Conservation (phyloP, 1,140 invertebrate genomes). For the Brachionus calyciflorus region DNA sequence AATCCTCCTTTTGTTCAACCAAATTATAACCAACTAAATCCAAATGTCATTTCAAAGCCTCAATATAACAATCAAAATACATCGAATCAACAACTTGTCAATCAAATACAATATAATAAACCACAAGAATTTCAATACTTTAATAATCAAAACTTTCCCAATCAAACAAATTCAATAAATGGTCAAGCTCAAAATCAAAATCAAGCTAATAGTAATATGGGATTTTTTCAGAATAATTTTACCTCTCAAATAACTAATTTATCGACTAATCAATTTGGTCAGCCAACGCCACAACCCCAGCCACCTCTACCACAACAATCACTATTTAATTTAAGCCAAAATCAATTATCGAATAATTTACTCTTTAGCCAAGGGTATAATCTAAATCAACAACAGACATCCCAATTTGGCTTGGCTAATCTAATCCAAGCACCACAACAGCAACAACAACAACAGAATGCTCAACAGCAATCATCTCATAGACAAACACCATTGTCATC, state of each 20-base stretch:
- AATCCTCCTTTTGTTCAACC: background rate
- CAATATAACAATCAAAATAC: background rate
- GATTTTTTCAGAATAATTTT: slow-evolving; percentile 6
- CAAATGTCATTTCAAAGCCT: background rate
- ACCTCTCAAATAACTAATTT: slow-evolving; percentile 4
- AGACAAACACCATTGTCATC: background rate
- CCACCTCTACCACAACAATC: background rate
- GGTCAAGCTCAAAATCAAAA: too few species aligned
- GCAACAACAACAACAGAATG: background rate
- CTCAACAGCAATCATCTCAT: background rate
- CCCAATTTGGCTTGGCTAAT: slow-evolving; percentile 14
- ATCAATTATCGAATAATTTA: slow-evolving; percentile 1
- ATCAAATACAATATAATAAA: background rate
- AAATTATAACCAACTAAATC: background rate
- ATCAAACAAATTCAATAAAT: background rate
- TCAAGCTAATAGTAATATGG: background rate
- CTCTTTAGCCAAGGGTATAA: background rate
- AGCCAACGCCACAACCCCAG: background rate
- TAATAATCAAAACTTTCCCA: background rate
- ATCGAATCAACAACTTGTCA: background rate
- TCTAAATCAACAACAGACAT: background rate
- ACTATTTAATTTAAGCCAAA: slow-evolving; percentile 3
- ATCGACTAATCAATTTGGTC: background rate
- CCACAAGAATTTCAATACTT: background rate
- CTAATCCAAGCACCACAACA: background rate